Evolutionary conservation across 1,140 invertebrate genomes (phyloP).

Genomic region (Neotoxoptera formosana): DNA sequence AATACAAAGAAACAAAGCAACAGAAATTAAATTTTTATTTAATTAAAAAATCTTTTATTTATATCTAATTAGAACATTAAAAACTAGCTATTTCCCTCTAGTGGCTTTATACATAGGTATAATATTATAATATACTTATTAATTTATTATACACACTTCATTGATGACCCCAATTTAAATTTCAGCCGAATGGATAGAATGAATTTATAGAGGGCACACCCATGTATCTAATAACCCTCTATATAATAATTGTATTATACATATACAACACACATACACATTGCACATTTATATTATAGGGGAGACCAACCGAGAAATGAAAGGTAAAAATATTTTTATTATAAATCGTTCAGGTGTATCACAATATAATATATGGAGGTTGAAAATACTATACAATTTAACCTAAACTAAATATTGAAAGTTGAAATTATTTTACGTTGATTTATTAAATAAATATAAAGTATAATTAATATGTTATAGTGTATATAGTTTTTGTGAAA

Average conservation of each 20-base stretch:
- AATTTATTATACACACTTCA: neutral
- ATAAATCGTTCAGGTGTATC: neutral
- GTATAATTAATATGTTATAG: neutral
- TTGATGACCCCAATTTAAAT: neutral
- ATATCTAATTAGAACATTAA: neutral
- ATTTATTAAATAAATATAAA: neutral
- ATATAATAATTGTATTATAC: conserved; percentile 11
- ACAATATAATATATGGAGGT: neutral
- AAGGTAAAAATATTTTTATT: neutral
- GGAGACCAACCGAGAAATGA: neutral
- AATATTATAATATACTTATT: neutral
- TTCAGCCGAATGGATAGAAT: neutral
- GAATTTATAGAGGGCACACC: neutral
- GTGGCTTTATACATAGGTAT: neutral
- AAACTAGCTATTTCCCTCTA: neutral
- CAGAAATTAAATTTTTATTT: neutral
- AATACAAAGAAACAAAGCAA: neutral
- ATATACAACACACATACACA: neutral
- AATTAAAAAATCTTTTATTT: neutral
- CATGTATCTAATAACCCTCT: neutral
- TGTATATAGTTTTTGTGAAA: neutral
- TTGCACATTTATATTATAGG: neutral
- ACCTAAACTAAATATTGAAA: neutral
- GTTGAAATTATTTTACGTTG: neutral
- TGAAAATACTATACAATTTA: neutral